Base-by-base conservation (phyloP, 2,888 invertebrate genomes). In the Lochmaea capreae region DNA sequence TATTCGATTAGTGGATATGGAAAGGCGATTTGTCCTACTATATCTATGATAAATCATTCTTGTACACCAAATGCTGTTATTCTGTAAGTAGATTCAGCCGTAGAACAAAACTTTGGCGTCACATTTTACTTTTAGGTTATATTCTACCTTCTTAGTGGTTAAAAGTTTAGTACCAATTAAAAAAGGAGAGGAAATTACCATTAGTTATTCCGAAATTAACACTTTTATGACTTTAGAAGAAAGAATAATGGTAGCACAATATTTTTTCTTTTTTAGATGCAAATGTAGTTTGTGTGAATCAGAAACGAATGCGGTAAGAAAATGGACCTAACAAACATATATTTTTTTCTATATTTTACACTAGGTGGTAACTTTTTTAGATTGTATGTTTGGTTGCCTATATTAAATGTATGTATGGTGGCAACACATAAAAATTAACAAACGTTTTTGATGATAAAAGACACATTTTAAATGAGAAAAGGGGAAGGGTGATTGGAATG, bases 21-120 rank as follows among this genome's bases (percentile, higher is more conserved):
- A 18, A 80, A 80, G 65, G 83, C 80, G 9, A 81, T 83, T 33
- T 82, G 80, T 59, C 78, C 81, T 10, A 79, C 81, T 11, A 78
- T 81, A 49, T 78, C 80, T 9, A 59, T 81, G 33, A 63, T 82
- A 8, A 81, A 79, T 62, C 80, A 81, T 70, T 73, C 79, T 16
- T 83, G 83, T 67, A 73, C 76, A 14, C 80, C 82, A 14, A 83
- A 83, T 71, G 76, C 80, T 26, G 71, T 72, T 33, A 70, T 81
- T 33, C 71, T 81, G 83, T 83, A 79, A 79, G 81, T 80, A 49
- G 12, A 59, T 42, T 16, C 6, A 18, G 22, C 3, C 3, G 3
- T 26, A 26, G 26, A 26, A 26, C 26, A 26, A 26, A 26, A 26
- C 26, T 26, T 26, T 26, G 26, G 3, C 26, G 26, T 26, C 26